These are phyloP conservation scores for Xyrichtys novacula DNA, from an alignment of 2,797 vertebrate genomes.

Conservation along the genomic window DNA sequence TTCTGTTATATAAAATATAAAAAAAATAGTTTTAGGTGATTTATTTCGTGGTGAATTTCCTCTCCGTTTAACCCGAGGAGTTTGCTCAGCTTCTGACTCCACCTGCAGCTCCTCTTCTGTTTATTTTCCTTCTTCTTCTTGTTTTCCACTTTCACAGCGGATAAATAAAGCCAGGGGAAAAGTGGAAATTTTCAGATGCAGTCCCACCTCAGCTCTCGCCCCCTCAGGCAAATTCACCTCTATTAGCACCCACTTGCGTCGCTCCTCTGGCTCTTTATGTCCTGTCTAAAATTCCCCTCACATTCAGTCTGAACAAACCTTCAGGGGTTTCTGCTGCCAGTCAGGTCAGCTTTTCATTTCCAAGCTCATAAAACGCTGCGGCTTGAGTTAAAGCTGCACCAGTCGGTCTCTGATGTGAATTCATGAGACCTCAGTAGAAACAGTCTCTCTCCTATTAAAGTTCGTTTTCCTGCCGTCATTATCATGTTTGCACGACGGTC, in stretches of 20 bases:
- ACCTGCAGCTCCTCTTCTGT: neutral
- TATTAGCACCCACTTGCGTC: neutral
- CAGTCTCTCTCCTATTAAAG: too few species aligned
- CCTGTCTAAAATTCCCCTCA: constrained; percentile 5
- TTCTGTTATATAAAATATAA: too few species aligned
- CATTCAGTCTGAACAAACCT: constrained; percentile 1
- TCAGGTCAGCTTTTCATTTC: neutral
- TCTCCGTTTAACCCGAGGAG: neutral
- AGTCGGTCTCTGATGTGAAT: neutral
- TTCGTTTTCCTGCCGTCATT: too few species aligned
- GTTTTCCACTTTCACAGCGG: neutral
- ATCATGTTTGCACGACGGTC: too few species aligned
- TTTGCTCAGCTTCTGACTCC: neutral
- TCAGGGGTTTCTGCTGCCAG: neutral
- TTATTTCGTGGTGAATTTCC: too few species aligned
- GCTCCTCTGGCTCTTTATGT: neutral
- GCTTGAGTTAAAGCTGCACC: neutral
- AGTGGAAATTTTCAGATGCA: neutral
- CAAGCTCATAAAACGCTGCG: neutral
- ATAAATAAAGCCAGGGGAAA: neutral
- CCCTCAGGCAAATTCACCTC: neutral
- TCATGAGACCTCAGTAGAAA: too few species aligned
- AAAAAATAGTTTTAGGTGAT: too few species aligned
- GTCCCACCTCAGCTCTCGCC: neutral
- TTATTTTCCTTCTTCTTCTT: neutral